These are phyloP conservation scores for Drosophila ercepeae DNA, from an alignment of 1,140 invertebrate species.

Conservation along the genomic window DNA sequence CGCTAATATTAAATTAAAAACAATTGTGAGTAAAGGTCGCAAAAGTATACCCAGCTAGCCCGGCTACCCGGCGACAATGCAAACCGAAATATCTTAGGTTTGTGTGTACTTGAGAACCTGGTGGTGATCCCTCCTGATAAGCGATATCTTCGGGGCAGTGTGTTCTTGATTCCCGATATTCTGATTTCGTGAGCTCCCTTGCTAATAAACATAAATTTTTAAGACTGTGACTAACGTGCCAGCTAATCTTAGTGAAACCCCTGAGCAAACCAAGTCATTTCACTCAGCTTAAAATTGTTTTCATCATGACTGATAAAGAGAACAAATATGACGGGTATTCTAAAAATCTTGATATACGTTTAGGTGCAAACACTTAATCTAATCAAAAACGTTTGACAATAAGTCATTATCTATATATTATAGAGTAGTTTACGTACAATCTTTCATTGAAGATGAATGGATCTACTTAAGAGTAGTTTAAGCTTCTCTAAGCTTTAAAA, in stretches of 20 bases:
- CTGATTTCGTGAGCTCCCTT: conserved; percentile 7
- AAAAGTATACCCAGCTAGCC: conserved; percentile 3
- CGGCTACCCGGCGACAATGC: conserved; percentile 11
- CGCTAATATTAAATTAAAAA: conserved; percentile 73
- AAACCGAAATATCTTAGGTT: conserved; percentile 27
- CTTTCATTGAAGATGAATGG: background rate
- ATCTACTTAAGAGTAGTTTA: background rate
- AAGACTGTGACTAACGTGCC: conserved; percentile 1
- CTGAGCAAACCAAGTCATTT: background rate
- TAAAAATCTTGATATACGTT: background rate
- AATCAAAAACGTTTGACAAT: background rate
- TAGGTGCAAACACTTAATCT: background rate
- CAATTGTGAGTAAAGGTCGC: conserved; percentile 75
- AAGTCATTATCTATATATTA: background rate
- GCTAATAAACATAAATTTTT: conserved; percentile 12
- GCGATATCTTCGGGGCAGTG: conserved; percentile 17
- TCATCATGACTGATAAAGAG: background rate
- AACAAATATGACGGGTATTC: background rate
- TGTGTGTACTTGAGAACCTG: conserved; percentile 16
- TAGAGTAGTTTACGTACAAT: background rate
- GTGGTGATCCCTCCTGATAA: conserved; percentile 27
- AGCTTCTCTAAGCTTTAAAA: background rate
- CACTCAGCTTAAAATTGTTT: background rate
- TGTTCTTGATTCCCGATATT: conserved; percentile 27
- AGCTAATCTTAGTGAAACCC: conserved; percentile 1